Conservation (phyloP, 2,113 vertebrate genomes). For the Garra rufa region DNA sequence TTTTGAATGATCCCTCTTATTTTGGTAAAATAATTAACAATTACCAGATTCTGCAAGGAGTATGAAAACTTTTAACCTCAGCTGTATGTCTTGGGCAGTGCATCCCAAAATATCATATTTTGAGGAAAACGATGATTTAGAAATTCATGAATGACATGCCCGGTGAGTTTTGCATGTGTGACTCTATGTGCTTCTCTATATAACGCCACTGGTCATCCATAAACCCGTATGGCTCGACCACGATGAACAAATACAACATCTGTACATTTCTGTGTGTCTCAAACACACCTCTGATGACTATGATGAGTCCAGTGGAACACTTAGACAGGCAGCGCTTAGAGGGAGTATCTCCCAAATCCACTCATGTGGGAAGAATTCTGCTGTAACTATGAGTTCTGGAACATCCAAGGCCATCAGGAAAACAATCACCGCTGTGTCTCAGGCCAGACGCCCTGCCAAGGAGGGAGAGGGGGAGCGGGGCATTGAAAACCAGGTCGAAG, state of each 20-base stretch:
- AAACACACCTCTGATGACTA: not conserved
- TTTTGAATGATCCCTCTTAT: no score
- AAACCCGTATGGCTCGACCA: not conserved
- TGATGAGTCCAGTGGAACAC: not conserved
- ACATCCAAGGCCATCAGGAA: constrained; percentile 61
- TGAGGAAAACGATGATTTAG: not conserved
- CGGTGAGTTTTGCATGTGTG: not conserved
- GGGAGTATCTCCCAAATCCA: constrained; percentile 45
- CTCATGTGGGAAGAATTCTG: constrained; percentile 62
- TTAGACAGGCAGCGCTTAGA: not conserved
- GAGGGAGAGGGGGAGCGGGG: constrained; percentile 23
- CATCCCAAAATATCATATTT: no score
- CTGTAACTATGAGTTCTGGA: constrained; percentile 54
- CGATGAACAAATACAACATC: not conserved
- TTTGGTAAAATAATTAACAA: no score
- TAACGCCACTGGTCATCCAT: no score
- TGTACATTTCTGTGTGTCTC: not conserved
- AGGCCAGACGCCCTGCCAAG: constrained; percentile 52
- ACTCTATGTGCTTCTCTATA: not conserved
- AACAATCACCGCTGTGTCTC: constrained; percentile 59
- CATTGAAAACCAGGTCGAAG: not conserved
- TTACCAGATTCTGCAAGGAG: no score
- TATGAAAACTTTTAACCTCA: no score
- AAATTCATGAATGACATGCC: not conserved
- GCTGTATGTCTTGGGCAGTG: no score